These are phyloP conservation scores for Ptilodon capucinus DNA, from an alignment of 2,888 invertebrate genomes.

Conservation along the genomic window DNA sequence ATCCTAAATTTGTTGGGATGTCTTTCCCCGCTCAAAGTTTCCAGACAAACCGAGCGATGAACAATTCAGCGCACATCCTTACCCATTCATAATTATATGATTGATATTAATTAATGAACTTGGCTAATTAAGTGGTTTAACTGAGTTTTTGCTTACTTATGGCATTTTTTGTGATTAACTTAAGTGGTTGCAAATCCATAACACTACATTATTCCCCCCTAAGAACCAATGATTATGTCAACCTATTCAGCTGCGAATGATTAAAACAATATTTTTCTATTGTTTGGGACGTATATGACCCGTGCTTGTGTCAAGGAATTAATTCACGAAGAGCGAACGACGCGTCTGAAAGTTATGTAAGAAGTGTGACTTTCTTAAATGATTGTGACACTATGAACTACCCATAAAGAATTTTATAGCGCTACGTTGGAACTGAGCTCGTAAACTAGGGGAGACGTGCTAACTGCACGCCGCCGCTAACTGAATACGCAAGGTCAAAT, in stretches of 20 bases:
- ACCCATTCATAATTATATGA: conserved; percentile 28
- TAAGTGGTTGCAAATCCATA: too few species aligned
- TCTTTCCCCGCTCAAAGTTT: conserved; percentile 58
- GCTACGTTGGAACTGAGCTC: conserved; percentile 45
- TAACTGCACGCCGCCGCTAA: conserved; percentile 38
- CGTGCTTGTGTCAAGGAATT: too few species aligned
- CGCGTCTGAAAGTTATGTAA: conserved; percentile 41
- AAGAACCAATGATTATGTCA: too few species aligned
- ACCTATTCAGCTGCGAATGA: too few species aligned
- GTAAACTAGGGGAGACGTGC: conserved; percentile 54
- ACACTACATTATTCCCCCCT: too few species aligned
- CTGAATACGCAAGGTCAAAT: conserved; percentile 38
- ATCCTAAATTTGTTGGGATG: conserved; percentile 68
- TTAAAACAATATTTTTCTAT: too few species aligned
- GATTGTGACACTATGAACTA: conserved; percentile 50
- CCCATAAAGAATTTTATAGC: conserved; percentile 59
- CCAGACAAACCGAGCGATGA: conserved; percentile 48
- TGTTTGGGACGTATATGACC: too few species aligned
- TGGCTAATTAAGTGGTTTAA: conserved; percentile 16
- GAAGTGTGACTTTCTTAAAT: conserved; percentile 51
- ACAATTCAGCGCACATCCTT: conserved; percentile 36
- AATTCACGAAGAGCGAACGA: too few species aligned
- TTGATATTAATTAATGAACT: conserved; percentile 25
- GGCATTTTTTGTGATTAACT: background rate
- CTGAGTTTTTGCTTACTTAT: too few species aligned